These are phyloP conservation scores for Aegithalos caudatus DNA, from an alignment of 2,113 vertebrate genomes.

Conservation along the genomic window DNA sequence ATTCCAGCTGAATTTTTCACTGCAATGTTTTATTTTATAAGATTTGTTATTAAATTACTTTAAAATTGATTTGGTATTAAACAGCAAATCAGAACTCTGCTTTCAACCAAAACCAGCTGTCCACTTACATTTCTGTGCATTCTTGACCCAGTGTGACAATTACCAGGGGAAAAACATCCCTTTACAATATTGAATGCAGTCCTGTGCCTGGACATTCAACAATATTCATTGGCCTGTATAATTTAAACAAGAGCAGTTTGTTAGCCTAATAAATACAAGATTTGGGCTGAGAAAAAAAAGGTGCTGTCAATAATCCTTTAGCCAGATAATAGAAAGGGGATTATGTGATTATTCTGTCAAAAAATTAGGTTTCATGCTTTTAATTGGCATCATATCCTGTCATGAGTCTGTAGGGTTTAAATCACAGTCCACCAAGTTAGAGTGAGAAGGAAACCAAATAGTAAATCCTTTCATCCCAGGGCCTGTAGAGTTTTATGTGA, in stretches of 20 bases:
- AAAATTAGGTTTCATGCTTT: conserved; percentile 76
- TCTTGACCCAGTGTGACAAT: conserved; percentile 53
- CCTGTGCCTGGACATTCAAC: conserved; percentile 19
- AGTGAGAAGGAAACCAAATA: conserved; percentile 60
- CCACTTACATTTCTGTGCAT: conserved; percentile 10
- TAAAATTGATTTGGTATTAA: conserved; percentile 51
- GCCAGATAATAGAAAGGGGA: conserved; percentile 70
- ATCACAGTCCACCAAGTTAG: conserved; percentile 69
- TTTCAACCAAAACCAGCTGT: conserved; percentile 50
- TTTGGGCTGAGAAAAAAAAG: conserved; percentile 67
- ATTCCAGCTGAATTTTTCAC: conserved; percentile 7
- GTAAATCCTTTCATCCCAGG: conserved; percentile 74
- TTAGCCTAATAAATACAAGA: conserved; percentile 67
- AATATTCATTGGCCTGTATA: conserved; percentile 58
- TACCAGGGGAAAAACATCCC: conserved; percentile 41
- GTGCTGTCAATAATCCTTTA: conserved; percentile 67
- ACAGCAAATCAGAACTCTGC: conserved; percentile 56
- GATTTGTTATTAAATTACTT: conserved; percentile 55
- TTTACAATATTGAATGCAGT: conserved; percentile 59
- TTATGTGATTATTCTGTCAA: conserved; percentile 71
- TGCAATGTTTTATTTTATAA: conserved; percentile 32
- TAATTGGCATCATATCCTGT: conserved; percentile 80
- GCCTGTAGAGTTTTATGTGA: conserved; percentile 50
- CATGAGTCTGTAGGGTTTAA: conserved; percentile 67
- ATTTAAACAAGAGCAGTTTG: conserved; percentile 69